Evolutionary conservation across 2,797 vertebrate genomes (phyloP), one percentile per base, ranked within the genome.

Genomic region (Gadopsis bispinosus): DNA sequence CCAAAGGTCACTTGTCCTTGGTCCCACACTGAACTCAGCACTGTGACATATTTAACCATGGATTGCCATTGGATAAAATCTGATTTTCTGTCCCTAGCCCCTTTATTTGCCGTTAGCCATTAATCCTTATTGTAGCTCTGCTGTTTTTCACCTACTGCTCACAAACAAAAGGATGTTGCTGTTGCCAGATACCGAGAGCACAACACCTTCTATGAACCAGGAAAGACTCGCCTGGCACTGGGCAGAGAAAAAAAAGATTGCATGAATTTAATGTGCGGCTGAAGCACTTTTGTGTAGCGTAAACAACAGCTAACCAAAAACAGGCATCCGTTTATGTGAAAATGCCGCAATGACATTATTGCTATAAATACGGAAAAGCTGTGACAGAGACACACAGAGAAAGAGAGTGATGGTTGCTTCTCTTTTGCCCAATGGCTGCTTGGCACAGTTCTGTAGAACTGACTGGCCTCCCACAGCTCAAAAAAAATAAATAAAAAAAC

Each of bases 371-470:
- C 73, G 70, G 55, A 69, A 45, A 69, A 11, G 69, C 75, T 22
- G 55, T 48, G 56, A 43, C 39, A 43, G 14, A 7, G 19, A 71
- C 35, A 70, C n/a, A 70, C 14, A 75, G n/a, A 81, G 55, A 69
- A 74, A 66, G 35, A 71, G 67, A 81, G 66, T 45, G 69, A 77
- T 73, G 73, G 65, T 69, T 68, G 76, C 61, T 84, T 87, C 73
- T 86, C 58, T 80, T 85, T 88, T 89, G 84, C 81, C 84, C 71
- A 77, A 62, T 75, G 86, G 83, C 84, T 89, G 61, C 59, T 81
- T 88, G 93, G 88, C 90, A 86, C 81, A 79, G 64, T 79, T 87
- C 54, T 77, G 80, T 63, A 73, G 75, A 83, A 54, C 60, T 90
- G 69, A 87, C 84, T 79, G 78, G 79, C 83, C 77, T 89, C 83